These are phyloP conservation scores for Atta colombica DNA, from an alignment of 1,140 invertebrate genomes.

Conservation along the genomic window DNA sequence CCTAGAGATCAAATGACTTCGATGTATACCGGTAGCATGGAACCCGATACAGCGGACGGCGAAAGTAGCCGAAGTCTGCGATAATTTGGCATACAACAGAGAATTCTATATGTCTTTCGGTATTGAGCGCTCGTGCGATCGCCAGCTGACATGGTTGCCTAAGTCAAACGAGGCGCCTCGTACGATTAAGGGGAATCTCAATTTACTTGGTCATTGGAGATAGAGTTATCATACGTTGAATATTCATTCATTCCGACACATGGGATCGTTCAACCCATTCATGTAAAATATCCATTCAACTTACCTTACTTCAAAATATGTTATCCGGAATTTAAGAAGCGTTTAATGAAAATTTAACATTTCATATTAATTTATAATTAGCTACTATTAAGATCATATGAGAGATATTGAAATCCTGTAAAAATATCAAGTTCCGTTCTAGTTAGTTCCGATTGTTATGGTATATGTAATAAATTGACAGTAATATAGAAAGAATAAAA, in stretches of 20 bases:
- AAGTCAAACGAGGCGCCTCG: constrained; percentile 49
- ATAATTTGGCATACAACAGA: constrained; percentile 72
- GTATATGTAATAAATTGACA: constrained; percentile 58
- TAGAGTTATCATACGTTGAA: constrained; percentile 65
- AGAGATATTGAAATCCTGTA: not conserved
- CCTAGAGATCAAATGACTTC: constrained; percentile 77
- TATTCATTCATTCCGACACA: constrained; percentile 63
- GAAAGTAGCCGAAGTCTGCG: constrained; percentile 67
- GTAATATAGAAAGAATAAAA: constrained; percentile 11
- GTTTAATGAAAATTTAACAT: not conserved
- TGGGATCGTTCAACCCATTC: not conserved
- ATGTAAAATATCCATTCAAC: not conserved
- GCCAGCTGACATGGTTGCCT: constrained; percentile 80
- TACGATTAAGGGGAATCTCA: constrained; percentile 54
- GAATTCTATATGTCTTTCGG: constrained; percentile 76
- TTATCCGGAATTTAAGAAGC: not conserved
- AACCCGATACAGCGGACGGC: constrained; percentile 75
- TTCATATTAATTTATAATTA: not conserved
- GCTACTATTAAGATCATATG: not conserved
- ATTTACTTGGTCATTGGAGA: constrained; percentile 67
- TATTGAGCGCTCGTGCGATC: constrained; percentile 68
- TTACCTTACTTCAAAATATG: not conserved
- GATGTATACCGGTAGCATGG: constrained; percentile 83
- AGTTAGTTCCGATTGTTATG: not conserved
- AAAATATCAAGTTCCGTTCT: not conserved